Conservation (phyloP, 2,797 vertebrate genomes). For the Nasua narica region DNA sequence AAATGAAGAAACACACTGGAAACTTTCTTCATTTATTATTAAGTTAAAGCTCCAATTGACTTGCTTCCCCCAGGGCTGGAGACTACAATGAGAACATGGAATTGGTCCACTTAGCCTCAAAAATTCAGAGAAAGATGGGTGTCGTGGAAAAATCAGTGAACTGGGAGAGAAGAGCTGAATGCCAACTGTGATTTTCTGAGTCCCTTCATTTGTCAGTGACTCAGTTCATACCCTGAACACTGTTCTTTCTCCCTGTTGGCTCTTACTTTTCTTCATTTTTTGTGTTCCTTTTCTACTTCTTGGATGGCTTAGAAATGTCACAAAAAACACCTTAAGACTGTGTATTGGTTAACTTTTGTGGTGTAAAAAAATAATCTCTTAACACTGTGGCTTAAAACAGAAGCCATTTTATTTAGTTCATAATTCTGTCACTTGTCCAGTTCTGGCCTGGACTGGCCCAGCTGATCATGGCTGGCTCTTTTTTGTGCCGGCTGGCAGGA, state of each 20-base stretch:
- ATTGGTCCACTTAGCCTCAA: constrained; percentile 55
- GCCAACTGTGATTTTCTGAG: background rate
- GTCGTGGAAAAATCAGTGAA: constrained; percentile 24
- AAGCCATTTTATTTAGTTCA: background rate
- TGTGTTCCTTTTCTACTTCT: background rate
- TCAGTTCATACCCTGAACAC: background rate
- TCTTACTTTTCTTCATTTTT: background rate
- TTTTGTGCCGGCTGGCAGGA: background rate
- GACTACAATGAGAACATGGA: constrained; percentile 43
- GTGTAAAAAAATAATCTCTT: background rate
- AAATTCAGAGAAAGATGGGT: constrained; percentile 51
- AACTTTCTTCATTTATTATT: constrained; percentile 72
- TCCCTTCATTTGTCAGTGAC: background rate
- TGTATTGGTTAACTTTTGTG: background rate
- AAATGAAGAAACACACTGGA: constrained; percentile 45
- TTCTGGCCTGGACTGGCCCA: background rate
- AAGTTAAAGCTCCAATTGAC: constrained; percentile 70
- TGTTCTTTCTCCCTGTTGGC: background rate
- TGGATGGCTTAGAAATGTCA: background rate
- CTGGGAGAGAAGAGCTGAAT: constrained; percentile 28
- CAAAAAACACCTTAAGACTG: background rate
- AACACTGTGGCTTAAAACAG: background rate
- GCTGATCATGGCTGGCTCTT: background rate
- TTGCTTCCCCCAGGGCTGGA: constrained; percentile 53
- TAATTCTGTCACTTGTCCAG: background rate